phyloP scores from a whole-genome alignment of 2,113 vertebrate species.

The Phyllopteryx taeniolatus region DNA sequence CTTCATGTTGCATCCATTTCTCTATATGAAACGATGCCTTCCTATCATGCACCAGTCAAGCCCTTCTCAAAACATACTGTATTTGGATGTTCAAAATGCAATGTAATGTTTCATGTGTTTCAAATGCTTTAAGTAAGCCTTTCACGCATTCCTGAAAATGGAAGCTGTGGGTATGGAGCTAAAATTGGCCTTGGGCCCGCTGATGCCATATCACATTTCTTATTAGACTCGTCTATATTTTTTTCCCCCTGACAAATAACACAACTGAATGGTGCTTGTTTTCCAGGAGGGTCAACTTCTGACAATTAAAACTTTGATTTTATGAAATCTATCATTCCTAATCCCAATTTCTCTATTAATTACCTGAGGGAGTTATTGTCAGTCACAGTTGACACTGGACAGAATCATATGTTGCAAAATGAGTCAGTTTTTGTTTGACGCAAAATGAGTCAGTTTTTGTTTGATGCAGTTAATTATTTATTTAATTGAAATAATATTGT shows the following conservation, averaged over 20 bases:
- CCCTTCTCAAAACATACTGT: too few relatives aligned
- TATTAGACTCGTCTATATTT: slow-evolving; percentile 55
- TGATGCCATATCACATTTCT: slow-evolving; percentile 1
- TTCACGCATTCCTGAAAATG: too few relatives aligned
- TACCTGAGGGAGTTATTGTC: background rate
- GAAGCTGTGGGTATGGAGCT: too few relatives aligned
- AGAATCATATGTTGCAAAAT: background rate
- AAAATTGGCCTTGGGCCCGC: too few relatives aligned
- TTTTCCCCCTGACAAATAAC: slow-evolving; percentile 50
- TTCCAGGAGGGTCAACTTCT: background rate
- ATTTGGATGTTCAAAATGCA: too few relatives aligned
- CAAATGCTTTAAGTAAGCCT: too few relatives aligned
- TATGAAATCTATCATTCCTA: background rate
- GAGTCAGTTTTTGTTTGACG: background rate
- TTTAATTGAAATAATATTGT: background rate
- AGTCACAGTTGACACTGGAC: background rate
- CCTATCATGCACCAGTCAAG: too few relatives aligned
- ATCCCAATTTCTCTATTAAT: background rate
- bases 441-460: background rate
- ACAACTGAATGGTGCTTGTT: slow-evolving; percentile 24
- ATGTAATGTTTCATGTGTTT: background rate
- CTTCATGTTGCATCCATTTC: too few relatives aligned
- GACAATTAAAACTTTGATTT: slow-evolving; percentile 3
- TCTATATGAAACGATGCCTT: too few relatives aligned
- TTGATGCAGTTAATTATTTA: background rate